phyloP scores from a whole-genome alignment of 1,140 invertebrate genomes.

The Riptortus pedestris region DNA sequence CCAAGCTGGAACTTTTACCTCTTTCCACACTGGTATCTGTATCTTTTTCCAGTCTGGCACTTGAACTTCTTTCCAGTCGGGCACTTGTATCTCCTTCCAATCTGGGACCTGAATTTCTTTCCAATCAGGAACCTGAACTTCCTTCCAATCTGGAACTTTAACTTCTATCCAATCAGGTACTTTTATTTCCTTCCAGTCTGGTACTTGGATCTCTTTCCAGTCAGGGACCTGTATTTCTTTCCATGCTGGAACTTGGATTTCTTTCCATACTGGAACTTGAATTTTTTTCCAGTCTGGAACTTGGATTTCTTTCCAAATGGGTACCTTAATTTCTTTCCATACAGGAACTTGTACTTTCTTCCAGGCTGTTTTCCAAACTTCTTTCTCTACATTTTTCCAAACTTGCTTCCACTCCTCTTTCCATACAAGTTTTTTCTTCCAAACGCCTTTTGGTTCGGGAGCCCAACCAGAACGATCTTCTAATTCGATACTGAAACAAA shows the following conservation, averaged over 20 bases:
- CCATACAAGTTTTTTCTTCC: conserved; percentile 39
- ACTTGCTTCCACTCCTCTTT: conserved; percentile 42
- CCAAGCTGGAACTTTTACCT: conserved; percentile 42
- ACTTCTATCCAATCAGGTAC: conserved; percentile 38
- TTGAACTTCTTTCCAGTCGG: conserved; percentile 52
- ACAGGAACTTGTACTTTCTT: conserved; percentile 52
- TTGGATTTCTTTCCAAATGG: conserved; percentile 51
- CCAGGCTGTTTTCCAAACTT: conserved; percentile 45
- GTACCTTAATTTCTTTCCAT: conserved; percentile 53
- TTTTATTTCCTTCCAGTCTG: conserved; percentile 40
- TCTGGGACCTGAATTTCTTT: conserved; percentile 39
- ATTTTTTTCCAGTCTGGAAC: conserved; percentile 43
- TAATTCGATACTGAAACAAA: conserved; percentile 33
- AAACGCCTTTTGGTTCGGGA: conserved; percentile 44
- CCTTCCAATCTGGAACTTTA: conserved; percentile 35
- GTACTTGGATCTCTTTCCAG: conserved; percentile 51
- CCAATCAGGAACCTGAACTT: conserved; percentile 34
- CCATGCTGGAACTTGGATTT: conserved; percentile 39
- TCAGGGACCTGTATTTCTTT: conserved; percentile 48
- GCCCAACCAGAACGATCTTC: conserved; percentile 36
- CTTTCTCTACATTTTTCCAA: conserved; percentile 40
- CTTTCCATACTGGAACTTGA: conserved; percentile 46
- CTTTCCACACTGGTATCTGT: conserved; percentile 52
- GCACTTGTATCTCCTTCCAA: conserved; percentile 44
- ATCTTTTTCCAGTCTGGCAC: conserved; percentile 55